Evolutionary conservation across 2,797 vertebrate genomes (phyloP), one percentile per base, ranked within the genome.

Genomic region (Danio aesculapii): DNA sequence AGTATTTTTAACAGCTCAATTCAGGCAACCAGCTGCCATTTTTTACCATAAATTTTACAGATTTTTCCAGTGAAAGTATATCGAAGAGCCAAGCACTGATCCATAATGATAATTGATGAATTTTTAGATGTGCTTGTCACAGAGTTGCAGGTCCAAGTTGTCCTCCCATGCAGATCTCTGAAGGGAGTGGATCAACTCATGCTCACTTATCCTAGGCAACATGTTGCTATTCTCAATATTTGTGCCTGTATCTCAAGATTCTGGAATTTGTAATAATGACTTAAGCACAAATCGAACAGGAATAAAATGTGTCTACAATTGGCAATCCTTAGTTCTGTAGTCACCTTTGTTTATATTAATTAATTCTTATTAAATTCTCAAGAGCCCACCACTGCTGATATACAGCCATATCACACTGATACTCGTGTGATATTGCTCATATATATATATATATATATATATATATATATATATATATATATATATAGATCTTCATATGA

Each of bases 201-300:
- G 62, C 50, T 55, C 41, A 19, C 50, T 21, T 49, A 46, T 68
- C 39, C 49, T 44, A 57, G 21, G 16, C 58, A 61, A 77, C 47
- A 71, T 44, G n/a, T 52, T 39, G 49, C n/a, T 13, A 16, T 71
- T 62, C 41, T 64, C 14, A 55, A 57, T 11, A 70, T 41, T 61
- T 66, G 44, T 39, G 30, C 16, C 43, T 21, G 1, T 30, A 79
- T 10, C 57, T 82, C 67, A 85, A 11, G 11, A 53, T 14, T 71
- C 49, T 49, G 71, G 75, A 81, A 86, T 79, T 75, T 71, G 43
- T 43, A 3, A 17, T 30, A 12, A 66, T 66, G 17, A 71, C 70
- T 49, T 30, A 66, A 55, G 53, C 44, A 8, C 1, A 0, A 41
- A 39, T 52, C 39, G 0, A 69, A n/a, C 19, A 16, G 9, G 8